Conservation (phyloP, 2,888 invertebrate genomes). For the Parochlus steinenii region DNA sequence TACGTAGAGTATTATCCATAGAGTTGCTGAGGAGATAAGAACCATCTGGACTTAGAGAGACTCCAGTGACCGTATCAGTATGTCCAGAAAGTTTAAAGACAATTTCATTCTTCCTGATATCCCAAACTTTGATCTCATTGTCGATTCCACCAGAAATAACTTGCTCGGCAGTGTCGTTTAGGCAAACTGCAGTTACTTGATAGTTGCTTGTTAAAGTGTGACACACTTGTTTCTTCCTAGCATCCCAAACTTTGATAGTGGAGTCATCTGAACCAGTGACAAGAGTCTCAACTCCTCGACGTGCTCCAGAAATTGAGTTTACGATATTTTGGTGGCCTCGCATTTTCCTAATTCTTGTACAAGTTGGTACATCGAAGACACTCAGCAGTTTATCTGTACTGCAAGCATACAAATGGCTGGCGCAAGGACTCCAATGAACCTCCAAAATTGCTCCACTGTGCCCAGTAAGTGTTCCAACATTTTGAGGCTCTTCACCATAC, state of each 20-base stretch:
- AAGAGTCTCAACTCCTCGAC: slow-evolving; percentile 78
- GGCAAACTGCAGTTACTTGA: slow-evolving; percentile 75
- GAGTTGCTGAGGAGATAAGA: slow-evolving; percentile 87
- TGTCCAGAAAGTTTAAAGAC: slow-evolving; percentile 81
- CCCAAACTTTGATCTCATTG: slow-evolving; percentile 97
- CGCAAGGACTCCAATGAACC: slow-evolving; percentile 72
- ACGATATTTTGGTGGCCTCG: slow-evolving; percentile 70
- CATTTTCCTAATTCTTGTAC: slow-evolving; percentile 72
- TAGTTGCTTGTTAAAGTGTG: slow-evolving; percentile 54
- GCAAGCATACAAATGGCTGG: slow-evolving; percentile 71
- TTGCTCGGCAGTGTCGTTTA: slow-evolving; percentile 92
- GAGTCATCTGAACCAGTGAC: slow-evolving; percentile 93
- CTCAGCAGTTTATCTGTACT: slow-evolving; percentile 91
- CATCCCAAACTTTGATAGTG: slow-evolving; percentile 85
- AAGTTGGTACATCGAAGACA: slow-evolving; percentile 87
- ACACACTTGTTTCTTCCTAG: slow-evolving; percentile 66
- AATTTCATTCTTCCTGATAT: slow-evolving; percentile 74
- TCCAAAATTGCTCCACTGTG: slow-evolving; percentile 95
- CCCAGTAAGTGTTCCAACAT: too few species aligned
- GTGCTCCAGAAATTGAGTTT: slow-evolving; percentile 45
- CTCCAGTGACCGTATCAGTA: slow-evolving; percentile 84
- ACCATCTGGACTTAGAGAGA: slow-evolving; percentile 69
- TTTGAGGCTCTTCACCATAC: too few species aligned
- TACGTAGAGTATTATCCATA: slow-evolving; percentile 89
- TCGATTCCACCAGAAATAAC: slow-evolving; percentile 91